Evolutionary conservation across 2,113 vertebrate species (phyloP), one percentile per base, ranked within the genome.

Genomic region (Okapia johnstoni): DNA sequence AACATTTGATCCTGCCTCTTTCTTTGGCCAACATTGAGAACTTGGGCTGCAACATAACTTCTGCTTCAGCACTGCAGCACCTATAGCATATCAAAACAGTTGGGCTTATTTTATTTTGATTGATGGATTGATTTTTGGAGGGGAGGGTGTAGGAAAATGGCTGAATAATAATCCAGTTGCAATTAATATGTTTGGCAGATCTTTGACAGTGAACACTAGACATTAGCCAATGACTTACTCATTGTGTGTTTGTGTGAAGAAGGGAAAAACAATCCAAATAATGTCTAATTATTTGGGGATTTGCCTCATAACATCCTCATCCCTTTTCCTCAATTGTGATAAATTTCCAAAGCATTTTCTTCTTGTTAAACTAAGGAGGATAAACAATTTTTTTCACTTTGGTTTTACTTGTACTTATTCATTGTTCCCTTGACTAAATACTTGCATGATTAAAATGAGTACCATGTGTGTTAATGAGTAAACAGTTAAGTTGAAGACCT

Each of bases 121-220:
- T 83, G 50, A 81, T 81, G 50, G 48, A 54, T 52, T 52, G 77
- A 80, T 70, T 48, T 85, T 52, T 80, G 6, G 28, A 0, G 0
- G 66, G 3, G 36, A 19, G 5, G 15, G 3, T 5, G 11, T n/a
- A 28, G 46, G 21, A 52, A 60, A 61, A 92, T 93, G 40, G 11
- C 84, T 89, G 84, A 96, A 28, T 96, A 89, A 86, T 92, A 61
- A 86, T 80, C 26, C 43, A 91, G 7, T 86, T 91, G 30, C 26
- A 91, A 30, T 30, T 77, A 76, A 85, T 48, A 85, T n/a, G 30
- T 86, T 73, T 85, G 52, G 76, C 30, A 85, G 23, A 50, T 91
- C 30, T 85, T 93, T 92, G 57, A 76, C 48, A 80, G 12, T 57
- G 73, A 79, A 28, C 85, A 90, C 48, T 76, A 43, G 76, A 3